These are phyloP conservation scores for Zosterops lateralis DNA, from an alignment of 2,113 vertebrate genomes.

Conservation along the genomic window DNA sequence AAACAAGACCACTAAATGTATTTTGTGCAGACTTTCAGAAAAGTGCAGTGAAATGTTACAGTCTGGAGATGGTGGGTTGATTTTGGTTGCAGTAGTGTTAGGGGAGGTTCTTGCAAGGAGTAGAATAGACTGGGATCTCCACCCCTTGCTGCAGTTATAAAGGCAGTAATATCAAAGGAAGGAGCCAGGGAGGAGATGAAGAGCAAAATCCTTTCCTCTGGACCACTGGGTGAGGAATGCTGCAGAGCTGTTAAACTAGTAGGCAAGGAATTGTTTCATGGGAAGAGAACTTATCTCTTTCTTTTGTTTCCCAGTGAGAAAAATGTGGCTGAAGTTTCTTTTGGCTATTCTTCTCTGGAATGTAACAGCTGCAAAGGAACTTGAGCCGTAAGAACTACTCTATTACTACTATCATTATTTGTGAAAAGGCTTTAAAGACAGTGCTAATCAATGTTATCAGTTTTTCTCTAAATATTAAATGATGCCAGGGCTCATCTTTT, in stretches of 20 bases:
- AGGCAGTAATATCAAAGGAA: neutral
- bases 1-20: neutral
- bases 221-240: neutral
- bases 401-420: neutral
- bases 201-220: neutral
- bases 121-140: neutral
- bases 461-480: neutral
- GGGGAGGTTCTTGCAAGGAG: conserved; percentile 35
- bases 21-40: neutral
- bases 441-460: neutral
- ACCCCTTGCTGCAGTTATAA: conserved; percentile 50
- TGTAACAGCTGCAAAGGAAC: conserved; percentile 27
- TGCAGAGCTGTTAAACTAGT: neutral
- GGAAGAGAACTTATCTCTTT: neutral
- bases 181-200: neutral
- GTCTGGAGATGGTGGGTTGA: neutral
- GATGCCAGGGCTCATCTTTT: neutral
- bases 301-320: neutral
- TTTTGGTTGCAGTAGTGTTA: neutral
- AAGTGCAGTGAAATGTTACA: neutral
- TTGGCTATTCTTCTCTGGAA: conserved; percentile 8
- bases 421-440: neutral
- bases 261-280: neutral
- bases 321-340: conserved; percentile 46
- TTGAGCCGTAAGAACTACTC: conserved; percentile 49